Evolutionary conservation across 2,888 invertebrate genomes (phyloP), one percentile per base, ranked within the genome.

Genomic region (Bhutanitis thaidina): DNA sequence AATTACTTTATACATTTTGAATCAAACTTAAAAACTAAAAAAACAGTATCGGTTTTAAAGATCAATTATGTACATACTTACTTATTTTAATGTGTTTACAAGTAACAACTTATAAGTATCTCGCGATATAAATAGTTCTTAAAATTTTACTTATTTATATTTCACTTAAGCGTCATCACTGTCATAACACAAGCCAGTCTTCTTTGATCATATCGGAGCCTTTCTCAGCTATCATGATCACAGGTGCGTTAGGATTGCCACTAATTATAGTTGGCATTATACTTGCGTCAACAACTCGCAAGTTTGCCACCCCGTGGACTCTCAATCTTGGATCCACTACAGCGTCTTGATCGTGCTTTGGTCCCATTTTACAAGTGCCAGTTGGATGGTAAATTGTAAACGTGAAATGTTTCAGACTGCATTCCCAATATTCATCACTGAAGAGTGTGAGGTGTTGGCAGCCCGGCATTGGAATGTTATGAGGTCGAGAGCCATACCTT

Each of bases 161-260:
- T 36, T 29, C 16, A 41, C 39, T 27, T 3, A 14, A 13, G 14
- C 32, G 14, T 25, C 29, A 41, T 71, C 76, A 69, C 75, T 80
- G 82, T 90, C 88, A 89, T 86, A 80, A 89, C 62, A 80, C 83
- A 45, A 91, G 91, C 95, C 96, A 96, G 77, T 96, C 96, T 73
- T 96, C 93, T 73, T 96, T 96, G 56, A 97, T 95, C 92, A 97
- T 92, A 71, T 97, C 97, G 7, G 96, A 93, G 0, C 93, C 96
- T 74, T 97, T 97, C 68, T 97, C 97, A 0, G 94, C 97, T 45
- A 97, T 96, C 96, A 97, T 97, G 38, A 97, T 96, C 1, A 93
- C 93, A 0, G 96, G 96, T 0, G 96, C 97, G 74, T 97, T 97
- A 0, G 97, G 96, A 81, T 97, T 97, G 0, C 97, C 97, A 71